These are phyloP conservation scores for Edolisoma coerulescens DNA, from an alignment of 2,113 vertebrate genomes.

Conservation along the genomic window DNA sequence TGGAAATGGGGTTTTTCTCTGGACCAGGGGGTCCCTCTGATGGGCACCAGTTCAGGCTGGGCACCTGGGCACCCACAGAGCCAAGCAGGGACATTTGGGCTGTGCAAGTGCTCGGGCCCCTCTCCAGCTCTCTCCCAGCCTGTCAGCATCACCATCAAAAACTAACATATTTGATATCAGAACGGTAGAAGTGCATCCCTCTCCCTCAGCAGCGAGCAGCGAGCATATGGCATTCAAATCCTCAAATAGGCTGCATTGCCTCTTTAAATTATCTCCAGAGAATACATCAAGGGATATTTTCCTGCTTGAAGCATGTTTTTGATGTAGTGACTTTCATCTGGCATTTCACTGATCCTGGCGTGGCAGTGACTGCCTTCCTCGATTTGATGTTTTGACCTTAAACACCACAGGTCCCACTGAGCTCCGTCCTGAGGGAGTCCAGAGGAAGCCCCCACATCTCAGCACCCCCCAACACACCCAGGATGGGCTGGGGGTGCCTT, in stretches of 20 bases:
- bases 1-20: fast-evolving
- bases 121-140: neutral
- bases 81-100: neutral
- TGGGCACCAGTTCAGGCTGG: neutral
- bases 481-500: neutral
- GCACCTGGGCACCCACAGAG: neutral
- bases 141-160: neutral
- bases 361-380: neutral
- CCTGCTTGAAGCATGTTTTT: slow-evolving; percentile 41
- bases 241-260: slow-evolving; percentile 7
- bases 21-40: neutral
- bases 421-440: neutral
- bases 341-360: neutral
- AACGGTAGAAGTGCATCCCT: neutral
- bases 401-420: neutral
- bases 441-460: fast-evolving
- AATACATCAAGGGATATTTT: slow-evolving; percentile 37
- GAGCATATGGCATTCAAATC: neutral
- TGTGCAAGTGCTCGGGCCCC: neutral
- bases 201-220: neutral
- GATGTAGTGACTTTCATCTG: slow-evolving; percentile 33
- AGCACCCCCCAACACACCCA: fast-evolving
- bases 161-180: neutral
- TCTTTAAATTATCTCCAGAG: slow-evolving; percentile 47
- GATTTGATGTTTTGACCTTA: neutral